Percentiles rank a stretch among this genome's conserved stretches.
Evolutionary conservation across 2,113 vertebrate genomes (phyloP).

Genomic region (Arothron firmamentum): DNA sequence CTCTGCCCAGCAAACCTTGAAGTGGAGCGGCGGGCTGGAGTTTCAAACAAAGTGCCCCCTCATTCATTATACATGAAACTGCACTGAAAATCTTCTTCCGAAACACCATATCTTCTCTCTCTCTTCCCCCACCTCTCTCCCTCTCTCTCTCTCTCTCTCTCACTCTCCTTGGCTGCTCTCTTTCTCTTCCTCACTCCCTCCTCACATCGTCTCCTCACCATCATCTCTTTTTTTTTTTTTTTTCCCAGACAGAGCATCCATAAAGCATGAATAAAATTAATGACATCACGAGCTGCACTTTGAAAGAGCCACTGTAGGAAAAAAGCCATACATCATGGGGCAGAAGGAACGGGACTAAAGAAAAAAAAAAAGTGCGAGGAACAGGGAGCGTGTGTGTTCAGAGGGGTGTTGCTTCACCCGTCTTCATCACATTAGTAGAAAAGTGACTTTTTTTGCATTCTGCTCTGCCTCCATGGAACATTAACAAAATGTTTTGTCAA

Average conservation of each 20-base stretch:
- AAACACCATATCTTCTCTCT: conserved; percentile 64
- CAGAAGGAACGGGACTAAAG: conserved; percentile 48
- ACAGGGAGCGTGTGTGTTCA: conserved; percentile 8
- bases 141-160: conserved; percentile 14
- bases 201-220: conserved; percentile 32
- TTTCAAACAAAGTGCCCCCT: conserved; percentile 79
- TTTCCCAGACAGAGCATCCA: conserved; percentile 76
- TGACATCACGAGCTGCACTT: conserved; percentile 80
- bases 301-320: conserved; percentile 76
- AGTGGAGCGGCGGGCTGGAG: conserved; percentile 65
- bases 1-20: conserved; percentile 75
- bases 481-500: not conserved
- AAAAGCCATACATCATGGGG: conserved; percentile 73
- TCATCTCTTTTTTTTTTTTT: conserved; percentile 32
- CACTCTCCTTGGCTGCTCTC: conserved; percentile 17
- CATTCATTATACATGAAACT: conserved; percentile 83
- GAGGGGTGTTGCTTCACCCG: conserved; percentile 29
- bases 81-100: conserved; percentile 76
- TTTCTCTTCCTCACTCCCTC: conserved; percentile 29
- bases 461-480: not conserved
- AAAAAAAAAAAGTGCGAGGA: conserved; percentile 12
- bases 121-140: conserved; percentile 35
- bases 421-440: conserved; percentile 11
- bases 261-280: conserved; percentile 80
- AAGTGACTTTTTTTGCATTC: conserved; percentile 18